Evolutionary conservation across 2,888 invertebrate genomes (phyloP).

Genomic region (Adelognathus sp.): DNA sequence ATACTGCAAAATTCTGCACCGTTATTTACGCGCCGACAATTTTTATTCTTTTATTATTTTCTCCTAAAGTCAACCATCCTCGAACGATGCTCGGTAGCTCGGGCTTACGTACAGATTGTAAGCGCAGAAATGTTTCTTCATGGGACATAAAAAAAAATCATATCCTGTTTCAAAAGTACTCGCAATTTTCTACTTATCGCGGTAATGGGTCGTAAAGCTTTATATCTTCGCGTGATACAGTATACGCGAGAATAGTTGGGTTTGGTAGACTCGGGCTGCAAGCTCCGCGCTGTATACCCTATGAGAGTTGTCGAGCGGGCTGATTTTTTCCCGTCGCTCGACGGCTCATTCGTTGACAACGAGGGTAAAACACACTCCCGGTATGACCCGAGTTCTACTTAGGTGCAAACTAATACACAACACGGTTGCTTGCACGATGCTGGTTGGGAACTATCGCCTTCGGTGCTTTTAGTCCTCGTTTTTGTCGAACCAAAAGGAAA

Average conservation of each 20-base stretch:
- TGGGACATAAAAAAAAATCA: conserved; percentile 36
- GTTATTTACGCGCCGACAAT: background rate
- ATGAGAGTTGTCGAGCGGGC: background rate
- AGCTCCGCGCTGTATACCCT: background rate
- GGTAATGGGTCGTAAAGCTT: conserved; percentile 51
- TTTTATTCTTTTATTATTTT: background rate
- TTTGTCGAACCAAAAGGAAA: background rate
- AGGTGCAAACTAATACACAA: background rate
- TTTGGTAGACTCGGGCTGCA: background rate
- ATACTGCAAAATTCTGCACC: too few species aligned
- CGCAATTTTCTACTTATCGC: conserved; percentile 60
- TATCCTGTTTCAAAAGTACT: conserved; percentile 45
- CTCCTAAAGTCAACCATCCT: background rate
- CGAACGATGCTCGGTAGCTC: background rate
- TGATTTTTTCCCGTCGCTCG: conserved; percentile 18
- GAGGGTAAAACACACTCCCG: background rate
- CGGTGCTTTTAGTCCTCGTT: background rate
- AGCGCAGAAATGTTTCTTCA: conserved; percentile 27
- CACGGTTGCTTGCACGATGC: background rate
- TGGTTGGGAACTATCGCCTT: background rate
- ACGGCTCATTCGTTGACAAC: conserved; percentile 19
- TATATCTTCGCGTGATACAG: conserved; percentile 54
- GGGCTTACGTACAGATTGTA: background rate
- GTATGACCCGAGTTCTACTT: background rate
- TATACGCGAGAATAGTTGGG: conserved; percentile 6